Percentiles rank a stretch among this genome's conserved stretches.
phyloP scores from a whole-genome alignment of 2,113 vertebrate genomes.

The Sinosuthora webbiana region DNA sequence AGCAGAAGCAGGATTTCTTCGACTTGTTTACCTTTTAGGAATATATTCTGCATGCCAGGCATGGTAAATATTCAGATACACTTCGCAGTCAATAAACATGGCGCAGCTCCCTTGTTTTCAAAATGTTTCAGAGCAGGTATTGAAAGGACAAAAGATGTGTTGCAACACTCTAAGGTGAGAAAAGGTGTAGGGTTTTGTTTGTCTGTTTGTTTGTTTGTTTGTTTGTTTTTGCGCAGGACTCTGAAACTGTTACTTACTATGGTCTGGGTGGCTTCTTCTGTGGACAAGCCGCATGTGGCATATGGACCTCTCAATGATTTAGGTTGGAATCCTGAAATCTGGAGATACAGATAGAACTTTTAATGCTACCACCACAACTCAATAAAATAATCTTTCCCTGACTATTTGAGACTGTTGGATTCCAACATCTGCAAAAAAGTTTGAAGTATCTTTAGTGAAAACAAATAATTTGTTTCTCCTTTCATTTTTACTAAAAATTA shows the following conservation, averaged over 20 bases:
- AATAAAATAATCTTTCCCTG: not conserved
- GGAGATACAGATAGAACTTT: not conserved
- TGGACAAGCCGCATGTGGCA: not conserved
- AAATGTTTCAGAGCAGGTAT: not conserved
- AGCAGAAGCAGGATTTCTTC: not conserved
- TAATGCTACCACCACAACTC: not conserved
- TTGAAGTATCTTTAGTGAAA: not conserved
- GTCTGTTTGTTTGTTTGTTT: not conserved
- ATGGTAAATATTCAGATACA: not conserved
- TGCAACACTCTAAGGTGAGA: not conserved
- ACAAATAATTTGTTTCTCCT: not conserved
- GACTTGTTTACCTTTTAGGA: not conserved
- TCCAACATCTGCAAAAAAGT: not conserved
- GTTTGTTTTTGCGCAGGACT: not conserved
- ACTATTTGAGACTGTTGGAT: not conserved
- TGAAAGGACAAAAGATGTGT: not conserved
- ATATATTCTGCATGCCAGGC: not conserved
- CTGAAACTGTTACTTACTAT: not conserved
- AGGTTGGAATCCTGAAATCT: not conserved
- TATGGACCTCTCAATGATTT: not conserved
- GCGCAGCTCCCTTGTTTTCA: not conserved
- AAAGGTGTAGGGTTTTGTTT: accelerated
- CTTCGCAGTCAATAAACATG: not conserved
- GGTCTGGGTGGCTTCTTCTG: not conserved
- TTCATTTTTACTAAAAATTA: not conserved